Conservation (phyloP, 2,797 vertebrate species). For the Lepidocolaptes lacrymiger region DNA sequence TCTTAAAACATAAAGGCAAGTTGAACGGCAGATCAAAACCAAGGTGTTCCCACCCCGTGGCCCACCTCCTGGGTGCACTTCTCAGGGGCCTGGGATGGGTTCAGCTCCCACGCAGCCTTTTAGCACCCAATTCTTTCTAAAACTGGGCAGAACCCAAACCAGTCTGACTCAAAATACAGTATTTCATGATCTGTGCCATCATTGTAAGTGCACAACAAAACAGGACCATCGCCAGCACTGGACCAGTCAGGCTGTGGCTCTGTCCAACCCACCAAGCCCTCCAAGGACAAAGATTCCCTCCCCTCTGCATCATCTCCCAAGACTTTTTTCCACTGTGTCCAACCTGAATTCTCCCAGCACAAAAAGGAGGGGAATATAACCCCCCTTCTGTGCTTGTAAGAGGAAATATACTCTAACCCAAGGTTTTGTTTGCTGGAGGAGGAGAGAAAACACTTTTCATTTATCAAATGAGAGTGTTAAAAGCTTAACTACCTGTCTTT, state of each 20-base stretch:
- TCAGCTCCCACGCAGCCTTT: background rate
- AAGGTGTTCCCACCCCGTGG: background rate
- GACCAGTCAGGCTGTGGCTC: background rate
- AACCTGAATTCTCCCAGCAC: background rate
- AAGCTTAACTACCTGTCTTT: conserved; percentile 31
- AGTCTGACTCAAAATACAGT: background rate
- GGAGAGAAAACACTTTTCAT: background rate
- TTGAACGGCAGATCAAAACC: conserved; percentile 4
- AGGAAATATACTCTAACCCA: background rate
- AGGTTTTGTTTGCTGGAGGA: background rate
- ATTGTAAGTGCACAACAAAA: background rate
- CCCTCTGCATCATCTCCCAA: background rate
- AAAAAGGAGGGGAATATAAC: background rate
- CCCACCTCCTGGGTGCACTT: background rate
- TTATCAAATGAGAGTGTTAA: background rate
- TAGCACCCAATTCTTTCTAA: background rate
- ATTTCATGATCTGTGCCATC: background rate
- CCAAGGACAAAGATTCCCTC: background rate
- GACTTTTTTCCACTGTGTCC: background rate
- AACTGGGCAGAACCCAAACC: background rate
- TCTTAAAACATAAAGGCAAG: conserved; percentile 33
- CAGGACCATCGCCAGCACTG: background rate
- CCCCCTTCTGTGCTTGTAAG: background rate
- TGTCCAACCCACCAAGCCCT: background rate
- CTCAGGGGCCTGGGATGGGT: rapidly evolving